These are phyloP conservation scores for Rhamnusium bicolor DNA, from an alignment of 2,888 invertebrate species.

Conservation along the genomic window DNA sequence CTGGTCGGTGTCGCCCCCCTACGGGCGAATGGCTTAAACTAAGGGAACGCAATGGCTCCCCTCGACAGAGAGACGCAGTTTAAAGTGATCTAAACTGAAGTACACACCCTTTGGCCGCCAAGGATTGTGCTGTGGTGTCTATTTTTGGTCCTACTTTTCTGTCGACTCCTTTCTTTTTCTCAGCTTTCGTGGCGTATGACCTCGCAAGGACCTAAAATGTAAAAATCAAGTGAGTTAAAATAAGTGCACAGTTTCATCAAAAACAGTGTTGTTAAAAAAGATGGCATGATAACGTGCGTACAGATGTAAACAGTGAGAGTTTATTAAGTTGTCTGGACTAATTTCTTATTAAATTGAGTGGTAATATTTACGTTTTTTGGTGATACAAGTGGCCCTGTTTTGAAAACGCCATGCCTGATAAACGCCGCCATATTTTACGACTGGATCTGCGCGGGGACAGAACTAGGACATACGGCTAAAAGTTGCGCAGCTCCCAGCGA, in stretches of 20 bases:
- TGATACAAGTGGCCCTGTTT: slow-evolving; percentile 65
- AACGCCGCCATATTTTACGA: slow-evolving; percentile 76
- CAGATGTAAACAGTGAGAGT: slow-evolving; percentile 35
- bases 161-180: slow-evolving; percentile 69
- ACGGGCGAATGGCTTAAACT: slow-evolving; percentile 52
- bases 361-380: slow-evolving; percentile 70
- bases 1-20: slow-evolving; percentile 64
- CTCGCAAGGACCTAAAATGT: slow-evolving; percentile 61
- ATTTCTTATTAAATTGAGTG: slow-evolving; percentile 40
- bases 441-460: slow-evolving; percentile 57
- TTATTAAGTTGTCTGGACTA: slow-evolving; percentile 36
- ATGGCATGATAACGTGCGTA: slow-evolving; percentile 43
- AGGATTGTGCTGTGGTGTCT: slow-evolving; percentile 76
- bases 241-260: slow-evolving; percentile 52
- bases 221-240: slow-evolving; percentile 54
- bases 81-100: slow-evolving; percentile 55
- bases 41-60: slow-evolving; percentile 66
- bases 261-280: slow-evolving; percentile 43
- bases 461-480: slow-evolving; percentile 54
- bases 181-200: slow-evolving; percentile 68
- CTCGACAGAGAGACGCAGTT: slow-evolving; percentile 59
- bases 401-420: slow-evolving; percentile 73
- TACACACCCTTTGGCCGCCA: slow-evolving; percentile 81
- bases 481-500: slow-evolving; percentile 43
- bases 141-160: slow-evolving; percentile 70